Evolutionary conservation across 2,888 invertebrate genomes (phyloP).

Genomic region (Clusia tigrina): DNA sequence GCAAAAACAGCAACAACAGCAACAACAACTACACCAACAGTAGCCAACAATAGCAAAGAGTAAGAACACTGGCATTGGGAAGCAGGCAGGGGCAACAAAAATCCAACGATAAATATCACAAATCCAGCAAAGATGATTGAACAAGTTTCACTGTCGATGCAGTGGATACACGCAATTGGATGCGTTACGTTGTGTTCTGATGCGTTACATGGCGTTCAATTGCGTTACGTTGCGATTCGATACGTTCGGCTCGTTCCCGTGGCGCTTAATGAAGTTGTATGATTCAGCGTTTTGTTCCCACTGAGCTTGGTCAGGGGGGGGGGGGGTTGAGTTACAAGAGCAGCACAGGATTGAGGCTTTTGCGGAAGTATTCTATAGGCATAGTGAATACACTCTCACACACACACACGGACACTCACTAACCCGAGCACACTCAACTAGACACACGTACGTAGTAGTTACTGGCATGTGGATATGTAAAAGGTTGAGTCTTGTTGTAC

Average conservation of each 20-base stretch:
- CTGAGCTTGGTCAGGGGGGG: too few species aligned
- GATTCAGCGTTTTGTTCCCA: conserved; percentile 45
- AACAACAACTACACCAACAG: not conserved
- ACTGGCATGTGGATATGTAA: too few species aligned
- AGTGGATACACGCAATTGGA: not conserved
- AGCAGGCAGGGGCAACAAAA: conserved; percentile 9
- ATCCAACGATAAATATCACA: conserved; percentile 40
- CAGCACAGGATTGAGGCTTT: too few species aligned
- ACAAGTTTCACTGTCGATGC: conserved; percentile 28
- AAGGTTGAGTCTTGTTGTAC: too few species aligned
- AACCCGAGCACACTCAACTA: too few species aligned
- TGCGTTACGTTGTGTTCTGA: not conserved
- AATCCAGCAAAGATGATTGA: conserved; percentile 38
- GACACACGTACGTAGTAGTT: too few species aligned
- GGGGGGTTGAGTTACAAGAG: too few species aligned
- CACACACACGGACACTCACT: too few species aligned
- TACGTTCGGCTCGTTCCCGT: not conserved
- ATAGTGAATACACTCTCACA: too few species aligned
- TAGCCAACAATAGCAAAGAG: not conserved
- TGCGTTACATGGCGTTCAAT: not conserved
- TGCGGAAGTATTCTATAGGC: too few species aligned
- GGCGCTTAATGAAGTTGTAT: conserved; percentile 49
- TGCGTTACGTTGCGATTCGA: not conserved
- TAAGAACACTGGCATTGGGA: not conserved
- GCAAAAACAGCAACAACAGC: not conserved